Conservation (phyloP, 2,113 vertebrate genomes). For the Alectura lathami region DNA sequence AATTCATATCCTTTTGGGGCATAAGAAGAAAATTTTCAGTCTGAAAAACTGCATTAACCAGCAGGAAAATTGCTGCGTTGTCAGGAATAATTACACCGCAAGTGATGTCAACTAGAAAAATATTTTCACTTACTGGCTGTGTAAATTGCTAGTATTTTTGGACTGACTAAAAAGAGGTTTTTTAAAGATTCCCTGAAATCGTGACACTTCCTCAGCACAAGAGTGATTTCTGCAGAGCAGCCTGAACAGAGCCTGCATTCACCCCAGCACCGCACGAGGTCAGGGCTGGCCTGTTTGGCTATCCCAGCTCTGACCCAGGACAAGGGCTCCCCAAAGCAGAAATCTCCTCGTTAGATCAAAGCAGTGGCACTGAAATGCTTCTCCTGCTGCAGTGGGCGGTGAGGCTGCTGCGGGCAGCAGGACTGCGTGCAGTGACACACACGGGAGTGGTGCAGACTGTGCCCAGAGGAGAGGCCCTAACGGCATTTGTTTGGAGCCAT, state of each 20-base stretch:
- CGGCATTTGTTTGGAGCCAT: neutral
- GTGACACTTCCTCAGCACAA: neutral
- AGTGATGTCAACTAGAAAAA: neutral
- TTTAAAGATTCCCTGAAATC: neutral
- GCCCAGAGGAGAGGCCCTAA: neutral
- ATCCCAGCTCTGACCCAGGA: neutral
- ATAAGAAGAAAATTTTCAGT: neutral
- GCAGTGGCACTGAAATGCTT: neutral
- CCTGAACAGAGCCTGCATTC: neutral
- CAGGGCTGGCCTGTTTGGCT: neutral
- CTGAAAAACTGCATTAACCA: neutral
- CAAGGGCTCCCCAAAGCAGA: neutral
- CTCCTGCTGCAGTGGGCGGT: neutral
- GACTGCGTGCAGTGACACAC: neutral
- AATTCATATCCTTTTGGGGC: neutral
- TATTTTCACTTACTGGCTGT: neutral
- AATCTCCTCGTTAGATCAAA: neutral
- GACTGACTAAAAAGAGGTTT: neutral
- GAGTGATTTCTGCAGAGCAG: neutral
- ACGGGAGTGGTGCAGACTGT: neutral
- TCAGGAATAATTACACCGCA: neutral
- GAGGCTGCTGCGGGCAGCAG: neutral
- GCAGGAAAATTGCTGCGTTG: neutral
- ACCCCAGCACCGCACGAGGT: neutral
- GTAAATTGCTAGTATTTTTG: neutral